These are phyloP conservation scores for Talpa occidentalis DNA, from an alignment of 2,113 vertebrate species.

Conservation along the genomic window DNA sequence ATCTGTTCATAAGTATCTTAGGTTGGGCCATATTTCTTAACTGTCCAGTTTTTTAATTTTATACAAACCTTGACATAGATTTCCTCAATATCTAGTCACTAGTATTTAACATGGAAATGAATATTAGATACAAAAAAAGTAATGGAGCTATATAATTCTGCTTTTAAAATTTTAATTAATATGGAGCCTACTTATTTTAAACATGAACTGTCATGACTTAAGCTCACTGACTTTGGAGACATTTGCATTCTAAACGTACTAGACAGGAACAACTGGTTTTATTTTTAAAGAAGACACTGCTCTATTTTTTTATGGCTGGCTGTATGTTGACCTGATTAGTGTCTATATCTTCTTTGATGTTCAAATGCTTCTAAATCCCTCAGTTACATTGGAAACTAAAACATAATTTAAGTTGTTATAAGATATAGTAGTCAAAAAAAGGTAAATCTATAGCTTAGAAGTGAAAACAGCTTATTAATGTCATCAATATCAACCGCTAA, in stretches of 20 bases:
- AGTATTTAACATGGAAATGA: not conserved
- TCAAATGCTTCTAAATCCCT: conserved; percentile 12
- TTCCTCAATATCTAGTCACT: conserved; percentile 24
- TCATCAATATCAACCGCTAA: not conserved
- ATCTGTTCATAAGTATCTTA: not conserved
- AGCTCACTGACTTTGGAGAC: conserved; percentile 63
- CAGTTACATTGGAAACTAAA: conserved; percentile 39
- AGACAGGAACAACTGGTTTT: conserved; percentile 81
- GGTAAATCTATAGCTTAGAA: conserved; percentile 19
- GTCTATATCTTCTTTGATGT: not conserved
- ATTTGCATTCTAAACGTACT: conserved; percentile 71
- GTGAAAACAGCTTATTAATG: conserved; percentile 41
- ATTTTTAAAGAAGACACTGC: conserved; percentile 62
- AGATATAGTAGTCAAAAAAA: not conserved
- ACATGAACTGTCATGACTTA: conserved; percentile 62
- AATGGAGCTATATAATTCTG: not conserved
- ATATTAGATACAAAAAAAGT: not conserved
- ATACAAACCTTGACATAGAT: not conserved
- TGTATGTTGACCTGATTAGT: conserved; percentile 46
- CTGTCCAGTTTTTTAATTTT: conserved; percentile 27
- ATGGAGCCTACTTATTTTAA: conserved; percentile 40
- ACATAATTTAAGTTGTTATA: conserved; percentile 34
- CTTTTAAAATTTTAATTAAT: conserved; percentile 35
- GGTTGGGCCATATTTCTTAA: not conserved
- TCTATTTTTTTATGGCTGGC: conserved; percentile 33